Evolutionary conservation across 1,140 invertebrate species (phyloP), one percentile per base, ranked within the genome.

Genomic region (Sitobion miscanthi): DNA sequence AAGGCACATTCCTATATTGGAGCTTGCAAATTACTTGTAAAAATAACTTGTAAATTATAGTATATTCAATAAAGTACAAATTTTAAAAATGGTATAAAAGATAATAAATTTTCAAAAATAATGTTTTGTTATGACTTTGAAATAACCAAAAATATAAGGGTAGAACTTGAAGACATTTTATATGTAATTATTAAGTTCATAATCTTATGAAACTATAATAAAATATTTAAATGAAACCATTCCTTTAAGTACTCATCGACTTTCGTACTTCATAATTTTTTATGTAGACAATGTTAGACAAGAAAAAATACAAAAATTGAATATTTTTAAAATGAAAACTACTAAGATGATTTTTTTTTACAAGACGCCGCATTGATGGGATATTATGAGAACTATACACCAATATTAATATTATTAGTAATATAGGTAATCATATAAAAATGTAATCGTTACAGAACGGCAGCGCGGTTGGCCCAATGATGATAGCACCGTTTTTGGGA

Each of bases 401-500:
- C 0, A 54, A 23, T 62, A 49, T 49, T 17, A 49, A 49, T 14
- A 47, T 14, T 47, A 47, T 49, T 49, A 62, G 23, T 62, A 30
- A 62, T 69, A 14, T 69, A 69, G 30, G 38, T 42, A 42, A 42
- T n/a, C 20, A 14, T 77, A n/a, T 77, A 6, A 77, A n/a, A 54
- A 54, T 21, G 6, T 77, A 86, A 21, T 42, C 14, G 6, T 95
- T 95, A 20, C 95, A 97, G 96, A 97, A 97, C 94, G 96, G 96
- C 86, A 96, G 96, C 94, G 96, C 96, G 25, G 96, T 97, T 62
- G 96, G 96, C 11, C 96, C 96, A 4, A 94, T 96, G 92, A 95
- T 96, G 0, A 96, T 97, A 38, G 96, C 96, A 1, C 96, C 96
- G 0, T 96, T 96, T 90, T 96, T 97, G 69, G 96, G 96, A 5